A percentile compares a stretch with the other conserved stretches of the same genome.
Conservation (phyloP, 2,888 invertebrate species). For the Ypsolopha scabrella region DNA sequence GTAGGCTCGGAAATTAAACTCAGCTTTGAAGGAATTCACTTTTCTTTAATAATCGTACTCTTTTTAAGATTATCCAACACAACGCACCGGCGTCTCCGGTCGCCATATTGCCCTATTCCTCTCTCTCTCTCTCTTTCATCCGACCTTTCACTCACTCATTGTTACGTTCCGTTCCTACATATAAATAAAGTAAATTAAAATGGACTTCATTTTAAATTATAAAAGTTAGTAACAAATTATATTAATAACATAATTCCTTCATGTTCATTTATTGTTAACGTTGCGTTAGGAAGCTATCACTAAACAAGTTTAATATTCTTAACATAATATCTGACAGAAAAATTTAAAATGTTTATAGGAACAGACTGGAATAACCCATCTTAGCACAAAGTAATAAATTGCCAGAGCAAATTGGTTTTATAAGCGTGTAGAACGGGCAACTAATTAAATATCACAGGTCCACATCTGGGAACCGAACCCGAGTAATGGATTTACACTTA, state of each 20-base stretch:
- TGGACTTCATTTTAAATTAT: neutral
- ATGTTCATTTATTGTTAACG: neutral
- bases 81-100: no score
- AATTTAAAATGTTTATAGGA: no score
- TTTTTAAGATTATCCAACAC: no score
- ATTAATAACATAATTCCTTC: neutral
- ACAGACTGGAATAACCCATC: neutral
- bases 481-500: conserved; percentile 1
- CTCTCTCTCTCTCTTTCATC: no score
- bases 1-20: no score
- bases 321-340: no score
- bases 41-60: no score
- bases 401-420: conserved; percentile 4
- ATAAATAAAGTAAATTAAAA: neutral
- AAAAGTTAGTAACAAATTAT: neutral
- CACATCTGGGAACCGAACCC: neutral
- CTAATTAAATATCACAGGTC: conserved; percentile 4
- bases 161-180: no score
- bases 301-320: no score
- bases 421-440: conserved; percentile 5
- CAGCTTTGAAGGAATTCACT: no score
- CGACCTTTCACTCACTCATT: no score
- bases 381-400: conserved; percentile 1
- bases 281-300: neutral
- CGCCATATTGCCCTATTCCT: no score